Evolutionary conservation across 2,888 invertebrate genomes (phyloP).

Genomic region (Pammene fasciana): DNA sequence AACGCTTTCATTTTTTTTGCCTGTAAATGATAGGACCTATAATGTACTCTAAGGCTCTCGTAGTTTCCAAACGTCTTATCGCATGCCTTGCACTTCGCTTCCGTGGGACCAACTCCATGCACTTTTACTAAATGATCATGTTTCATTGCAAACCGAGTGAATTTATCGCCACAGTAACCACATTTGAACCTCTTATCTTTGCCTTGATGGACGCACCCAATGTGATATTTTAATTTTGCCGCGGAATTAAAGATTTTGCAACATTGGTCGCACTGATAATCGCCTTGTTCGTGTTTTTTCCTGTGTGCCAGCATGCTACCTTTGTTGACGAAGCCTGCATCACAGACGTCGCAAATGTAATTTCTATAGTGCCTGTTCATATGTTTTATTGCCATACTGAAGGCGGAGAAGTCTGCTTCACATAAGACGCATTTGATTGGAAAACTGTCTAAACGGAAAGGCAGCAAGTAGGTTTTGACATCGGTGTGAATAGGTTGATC

Average conservation of each 20-base stretch:
- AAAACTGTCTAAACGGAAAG: slow-evolving; percentile 57
- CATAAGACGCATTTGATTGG: slow-evolving; percentile 52
- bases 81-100: slow-evolving; percentile 56
- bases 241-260: slow-evolving; percentile 56
- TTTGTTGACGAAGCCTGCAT: slow-evolving; percentile 53
- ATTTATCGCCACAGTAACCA: slow-evolving; percentile 41
- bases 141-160: slow-evolving; percentile 37
- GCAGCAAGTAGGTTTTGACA: slow-evolving; percentile 55
- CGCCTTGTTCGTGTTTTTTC: slow-evolving; percentile 43
- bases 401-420: slow-evolving; percentile 49
- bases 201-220: slow-evolving; percentile 50
- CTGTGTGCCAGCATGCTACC: slow-evolving; percentile 46
- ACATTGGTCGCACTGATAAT: slow-evolving; percentile 53
- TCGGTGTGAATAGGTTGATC: slow-evolving; percentile 43
- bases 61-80: slow-evolving; percentile 59
- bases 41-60: slow-evolving; percentile 56
- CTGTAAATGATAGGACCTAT: slow-evolving; percentile 45
- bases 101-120: slow-evolving; percentile 50
- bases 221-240: slow-evolving; percentile 55
- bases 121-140: slow-evolving; percentile 35
- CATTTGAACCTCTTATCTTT: slow-evolving; percentile 40
- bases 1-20: slow-evolving; percentile 18
- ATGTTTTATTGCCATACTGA: slow-evolving; percentile 54
- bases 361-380: slow-evolving; percentile 60
- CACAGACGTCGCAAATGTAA: slow-evolving; percentile 53